Base-by-base conservation (phyloP, 2,113 vertebrate genomes). In the Dipodomys merriami region DNA sequence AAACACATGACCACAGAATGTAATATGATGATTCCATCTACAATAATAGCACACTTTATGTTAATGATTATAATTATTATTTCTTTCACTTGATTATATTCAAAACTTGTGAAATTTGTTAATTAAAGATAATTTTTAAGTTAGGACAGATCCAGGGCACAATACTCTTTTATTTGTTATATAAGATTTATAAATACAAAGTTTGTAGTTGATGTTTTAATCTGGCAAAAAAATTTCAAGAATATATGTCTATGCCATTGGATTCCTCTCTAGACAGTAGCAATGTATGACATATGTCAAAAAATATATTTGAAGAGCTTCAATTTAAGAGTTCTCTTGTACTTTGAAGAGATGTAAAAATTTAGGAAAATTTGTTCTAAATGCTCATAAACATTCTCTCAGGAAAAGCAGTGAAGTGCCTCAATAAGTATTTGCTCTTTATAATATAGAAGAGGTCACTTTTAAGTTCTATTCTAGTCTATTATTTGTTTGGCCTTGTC, bases 341-440 rank as follows among this genome's bases (percentile, higher is more conserved):
- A 83, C 49, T 82, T 62, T 89, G 57, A 85, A 93, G 3, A 62
- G 23, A 81, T 33, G 6, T 3, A 69, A 30, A 94, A 71, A 84
- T 67, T 49, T 33, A 76, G 44, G 46, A 69, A 77, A 79, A 85
- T 33, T 20, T 15, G 0, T 22, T 84, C 6, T 69, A 80, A 94
- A 84, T 57, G 29, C 22, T 57, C 76, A 15, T 5, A 73, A 22
- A 9, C 62, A 13, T 2, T 62, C 5, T 46, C 7, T 53, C 5
- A 44, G 19, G 74, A 82, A 91, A 78, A 29, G 11, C 15, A 77
- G 16, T 25, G 69, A 86, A 85, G 19, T 53, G 69, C 35, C 16
- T 71, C 39, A 35, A 29, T n/a, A 76, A 85, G 46, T 77, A 65
- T 85, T 85, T 72, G 71, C 29, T 62, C 88, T 89, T 88, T 86